A percentile compares a stretch with the other conserved stretches of the same genome.
phyloP scores from a whole-genome alignment of 2,113 vertebrate species.

The Bagarius yarrelli region DNA sequence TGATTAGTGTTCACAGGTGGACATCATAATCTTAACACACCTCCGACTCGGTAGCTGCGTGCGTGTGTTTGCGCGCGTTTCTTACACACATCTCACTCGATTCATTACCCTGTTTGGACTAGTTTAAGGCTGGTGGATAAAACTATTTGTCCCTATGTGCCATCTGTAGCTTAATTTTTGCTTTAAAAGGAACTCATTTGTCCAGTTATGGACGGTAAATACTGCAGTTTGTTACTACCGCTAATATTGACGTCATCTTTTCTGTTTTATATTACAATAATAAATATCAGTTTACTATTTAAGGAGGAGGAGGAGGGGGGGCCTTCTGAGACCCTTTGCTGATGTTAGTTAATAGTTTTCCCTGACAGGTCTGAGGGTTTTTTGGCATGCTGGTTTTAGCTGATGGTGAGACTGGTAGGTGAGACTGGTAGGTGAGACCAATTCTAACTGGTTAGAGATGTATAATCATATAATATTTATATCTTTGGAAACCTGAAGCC shows the following conservation, averaged over 20 bases:
- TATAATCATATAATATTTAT: background rate
- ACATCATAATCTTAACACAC: slow-evolving; percentile 20
- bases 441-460: background rate
- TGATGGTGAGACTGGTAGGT: background rate
- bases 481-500: background rate
- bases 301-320: too few relatives aligned
- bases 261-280: too few relatives aligned
- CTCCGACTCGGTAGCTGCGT: background rate
- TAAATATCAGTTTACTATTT: background rate
- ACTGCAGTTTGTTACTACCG: background rate
- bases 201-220: slow-evolving; percentile 66
- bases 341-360: background rate
- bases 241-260: background rate
- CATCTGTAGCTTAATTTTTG: background rate
- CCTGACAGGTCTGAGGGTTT: background rate
- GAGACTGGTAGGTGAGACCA: background rate
- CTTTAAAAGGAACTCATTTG: background rate
- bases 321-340: background rate
- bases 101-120: background rate
- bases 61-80: too few relatives aligned
- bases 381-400: background rate
- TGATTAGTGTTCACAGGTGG: slow-evolving; percentile 30
- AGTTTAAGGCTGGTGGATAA: background rate
- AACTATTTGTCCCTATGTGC: too few relatives aligned
- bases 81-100: background rate